Base-by-base conservation (phyloP, 2,888 invertebrate species). In the Deroplatys truncata region DNA sequence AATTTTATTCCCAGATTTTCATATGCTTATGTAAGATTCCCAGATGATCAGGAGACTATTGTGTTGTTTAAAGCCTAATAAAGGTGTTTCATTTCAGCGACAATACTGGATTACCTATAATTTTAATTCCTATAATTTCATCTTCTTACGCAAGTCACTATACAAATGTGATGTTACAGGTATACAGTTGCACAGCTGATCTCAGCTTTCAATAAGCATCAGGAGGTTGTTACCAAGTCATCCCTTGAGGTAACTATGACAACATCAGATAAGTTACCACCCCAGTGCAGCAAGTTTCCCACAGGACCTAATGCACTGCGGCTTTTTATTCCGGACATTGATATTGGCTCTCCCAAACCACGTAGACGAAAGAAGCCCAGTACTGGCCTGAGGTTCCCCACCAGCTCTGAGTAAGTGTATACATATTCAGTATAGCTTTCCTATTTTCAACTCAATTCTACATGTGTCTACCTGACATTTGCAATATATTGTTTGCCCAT, bases 111-210 rank as follows among this genome's bases (percentile, higher is more conserved):
- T 4, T 4, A 2, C 2, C 31, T 5, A 4, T 0, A 9, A 9
- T 35, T 9, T 35, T 5, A 5, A 35, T 35, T 35, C 9, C 9
- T 9, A 35, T 35, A 35, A 35, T 35, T 35, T 35, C 35, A 8
- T 35, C 35, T 43, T 43, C 13, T 43, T 43, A 10, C 13, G 43
- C 43, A 43, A 43, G 43, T 43, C 13, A 13, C 43, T 1, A 7
- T 43, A 43, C 1, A 13, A 43, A 43, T 43, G 9, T 20, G 5
- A 20, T 72, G 20, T 72, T 72, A 20, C 25, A 72, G 94, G 88
- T 94, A 93, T 91, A 93, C 94, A 0, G 94, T 94, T 0, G 93
- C 94, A 8, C 94, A 94, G 90, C 91, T 94, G 20, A 93, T 94
- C 3, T 93, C 94, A 3, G 94, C 94, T 10, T 94, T 94, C 91